Evolutionary conservation across 2,888 invertebrate species (phyloP), one percentile per base, ranked within the genome.

Genomic region (Ormyrus pomaceus): DNA sequence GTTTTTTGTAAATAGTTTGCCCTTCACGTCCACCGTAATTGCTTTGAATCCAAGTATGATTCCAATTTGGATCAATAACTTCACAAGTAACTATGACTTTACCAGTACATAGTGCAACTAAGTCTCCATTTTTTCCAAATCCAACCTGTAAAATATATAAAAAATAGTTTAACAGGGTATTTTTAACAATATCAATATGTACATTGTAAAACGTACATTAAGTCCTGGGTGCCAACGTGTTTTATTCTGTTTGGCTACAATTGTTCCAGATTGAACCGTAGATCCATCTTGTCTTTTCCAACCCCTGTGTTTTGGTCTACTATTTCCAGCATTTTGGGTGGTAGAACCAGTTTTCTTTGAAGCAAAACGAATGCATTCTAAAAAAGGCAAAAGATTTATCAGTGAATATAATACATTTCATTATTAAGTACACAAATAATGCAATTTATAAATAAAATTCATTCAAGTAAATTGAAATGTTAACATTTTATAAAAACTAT

Each of bases 21-120:
- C 93, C 91, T 85, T 94, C 91, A 77, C 95, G 91, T 0, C 94
- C 94, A 0, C 91, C 92, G 89, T 96, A 95, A 86, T 93, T 90
- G 82, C 93, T 91, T 86, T 94, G 92, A 51, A 96, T 92, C 95
- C 96, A 95, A 0, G 93, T 92, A 86, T 96, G 95, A 13, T 95
- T 93, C 94, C 95, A 96, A 86, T 96, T 93, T 0, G 95, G 95
- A 80, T 96, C 94, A 75, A 95, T 92, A 86, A 94, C 93, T 88
- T 98, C 98, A 91, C 96, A 96, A 0, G 97, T 95, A 0, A 97
- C 92, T 13, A 95, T 90, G 0, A 98, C 97, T 87, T 91, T 93
- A 0, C 98, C 98, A 58, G 95, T 92, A 86, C 94, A 94, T 88
- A 96, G 92, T 0, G 98, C 97, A 91, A 94, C 96, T 2, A 98